Evolutionary conservation across 1,140 invertebrate species (phyloP).

Genomic region (Bombus soroeensis): DNA sequence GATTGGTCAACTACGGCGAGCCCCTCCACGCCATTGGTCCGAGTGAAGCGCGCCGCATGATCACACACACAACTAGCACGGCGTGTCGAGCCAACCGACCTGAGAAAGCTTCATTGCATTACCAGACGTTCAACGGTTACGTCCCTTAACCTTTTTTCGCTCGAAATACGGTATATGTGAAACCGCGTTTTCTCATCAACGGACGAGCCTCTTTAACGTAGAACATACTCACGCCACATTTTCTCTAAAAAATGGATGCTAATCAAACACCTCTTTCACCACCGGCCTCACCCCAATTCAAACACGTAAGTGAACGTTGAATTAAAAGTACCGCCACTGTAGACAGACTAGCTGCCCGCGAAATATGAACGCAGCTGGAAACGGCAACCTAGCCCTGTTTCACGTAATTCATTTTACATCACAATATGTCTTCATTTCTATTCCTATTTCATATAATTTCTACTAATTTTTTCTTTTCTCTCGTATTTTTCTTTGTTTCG

Average conservation of each 20-base stretch:
- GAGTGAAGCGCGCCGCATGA: conserved; percentile 70
- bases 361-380: conserved; percentile 64
- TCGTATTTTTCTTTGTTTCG: no score
- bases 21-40: conserved; percentile 77
- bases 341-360: conserved; percentile 60
- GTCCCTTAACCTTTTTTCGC: conserved; percentile 59
- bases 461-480: no score
- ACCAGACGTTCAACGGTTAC: conserved; percentile 68
- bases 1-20: conserved; percentile 81
- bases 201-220: conserved; percentile 22
- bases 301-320: conserved; percentile 80
- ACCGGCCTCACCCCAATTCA: conserved; percentile 84
- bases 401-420: not conserved
- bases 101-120: conserved; percentile 76
- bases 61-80: conserved; percentile 63
- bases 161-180: conserved; percentile 13
- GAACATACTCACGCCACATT: not conserved
- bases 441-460: not conserved
- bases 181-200: conserved; percentile 19
- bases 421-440: not conserved
- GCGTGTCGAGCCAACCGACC: conserved; percentile 66
- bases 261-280: conserved; percentile 82
- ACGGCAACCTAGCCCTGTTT: not conserved
- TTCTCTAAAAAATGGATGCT: conserved; percentile 61
- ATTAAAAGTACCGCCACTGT: conserved; percentile 68